Evolutionary conservation across 2,888 invertebrate genomes (phyloP), one percentile per base, ranked within the genome.

Genomic region (Gonocerus acuteangulatus): DNA sequence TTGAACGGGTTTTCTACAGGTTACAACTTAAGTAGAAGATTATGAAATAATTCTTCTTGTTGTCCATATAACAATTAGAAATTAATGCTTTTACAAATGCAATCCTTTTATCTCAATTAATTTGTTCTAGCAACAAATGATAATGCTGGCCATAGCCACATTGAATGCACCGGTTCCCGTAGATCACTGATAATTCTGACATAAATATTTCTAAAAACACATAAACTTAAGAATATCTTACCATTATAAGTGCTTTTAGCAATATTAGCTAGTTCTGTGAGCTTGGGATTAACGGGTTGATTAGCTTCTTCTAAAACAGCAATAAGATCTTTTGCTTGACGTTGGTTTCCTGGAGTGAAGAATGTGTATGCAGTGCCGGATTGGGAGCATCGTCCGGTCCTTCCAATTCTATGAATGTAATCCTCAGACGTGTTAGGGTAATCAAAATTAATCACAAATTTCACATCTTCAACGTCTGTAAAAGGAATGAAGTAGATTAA

Each of bases 341-440:
- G 85, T 32, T 86, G 85, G 74, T 97, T 95, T 65, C 86, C 85
- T 11, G 86, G 84, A 0, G 96, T 95, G 76, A 97, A 96, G 77
- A 95, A 95, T 2, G 96, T 95, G 75, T 95, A 96, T 0, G 96
- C 95, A 4, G 95, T 96, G 51, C 95, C 93, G 34, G 89, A 85
- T 72, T 92, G 91, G 72, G 92, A 89, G 70, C 92, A 90, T 67
- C 96, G 85, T 7, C 95, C 94, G 18, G 95, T 95, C 68, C 95
- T 85, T 76, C 86, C 95, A 75, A 97, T 97, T 69, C 96, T 84
- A 75, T 97, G 96, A 65, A 97, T 94, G 73, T 97, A 97, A 76
- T 97, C 96, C 76, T 97, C 97, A 13, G 94, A 93, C 60, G 93
- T 93, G 73, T 92, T 93, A 0, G 97, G 96, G 75, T 95, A 97